These are phyloP conservation scores for Plebejus anna DNA, from an alignment of 2,888 invertebrate genomes.

Conservation along the genomic window DNA sequence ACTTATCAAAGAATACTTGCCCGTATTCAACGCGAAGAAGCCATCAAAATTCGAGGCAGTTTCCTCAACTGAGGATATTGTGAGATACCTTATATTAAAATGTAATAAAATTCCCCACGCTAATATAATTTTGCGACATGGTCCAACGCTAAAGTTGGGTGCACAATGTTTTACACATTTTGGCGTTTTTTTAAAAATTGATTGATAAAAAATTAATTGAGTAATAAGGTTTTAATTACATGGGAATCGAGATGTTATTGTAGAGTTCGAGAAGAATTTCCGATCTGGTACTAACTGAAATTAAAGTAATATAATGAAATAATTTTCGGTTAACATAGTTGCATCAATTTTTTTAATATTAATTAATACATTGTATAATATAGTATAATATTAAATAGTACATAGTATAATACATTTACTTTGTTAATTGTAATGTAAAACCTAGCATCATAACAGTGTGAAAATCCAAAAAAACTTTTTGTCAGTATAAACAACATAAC, in stretches of 20 bases:
- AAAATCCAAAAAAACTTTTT: background rate
- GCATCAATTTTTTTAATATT: no score
- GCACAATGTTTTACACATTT: slow-evolving; percentile 42
- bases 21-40: slow-evolving; percentile 46
- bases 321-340: no score
- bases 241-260: background rate
- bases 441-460: no score
- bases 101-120: slow-evolving; percentile 66
- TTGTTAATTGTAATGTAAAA: no score
- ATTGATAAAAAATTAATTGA: background rate
- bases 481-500: background rate
- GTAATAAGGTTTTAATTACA: background rate
- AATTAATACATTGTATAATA: no score
- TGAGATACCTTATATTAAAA: slow-evolving; percentile 68
- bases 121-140: slow-evolving; percentile 61
- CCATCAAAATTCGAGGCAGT: slow-evolving; percentile 56
- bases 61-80: slow-evolving; percentile 54
- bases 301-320: no score
- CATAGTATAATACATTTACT: no score
- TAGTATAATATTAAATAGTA: no score
- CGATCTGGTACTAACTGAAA: no score
- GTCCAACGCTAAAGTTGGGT: slow-evolving; percentile 46
- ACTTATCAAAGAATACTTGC: slow-evolving; percentile 50
- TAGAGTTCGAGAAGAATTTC: no score
- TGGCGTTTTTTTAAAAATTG: background rate